Percentiles rank a stretch among this genome's conserved stretches.
Conservation (phyloP, 2,797 vertebrate genomes). For the Xiphorhynchus erythropygius region DNA sequence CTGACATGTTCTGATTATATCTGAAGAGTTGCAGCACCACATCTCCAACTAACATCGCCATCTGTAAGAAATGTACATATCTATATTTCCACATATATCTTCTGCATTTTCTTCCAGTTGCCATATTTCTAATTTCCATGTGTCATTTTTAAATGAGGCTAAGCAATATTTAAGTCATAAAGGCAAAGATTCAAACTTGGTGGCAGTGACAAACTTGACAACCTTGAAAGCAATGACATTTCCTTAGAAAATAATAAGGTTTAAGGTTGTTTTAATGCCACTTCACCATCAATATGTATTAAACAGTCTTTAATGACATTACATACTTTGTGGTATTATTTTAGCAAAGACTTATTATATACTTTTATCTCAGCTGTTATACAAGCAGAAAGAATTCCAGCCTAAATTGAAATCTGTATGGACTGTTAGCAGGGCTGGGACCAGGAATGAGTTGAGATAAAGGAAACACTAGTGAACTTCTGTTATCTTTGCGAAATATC, state of each 20-base stretch:
- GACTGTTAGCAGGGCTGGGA: not conserved
- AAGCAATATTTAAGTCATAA: not conserved
- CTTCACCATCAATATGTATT: not conserved
- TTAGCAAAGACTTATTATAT: not conserved
- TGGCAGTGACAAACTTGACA: not conserved
- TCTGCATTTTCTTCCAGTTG: not conserved
- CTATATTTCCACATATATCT: not conserved
- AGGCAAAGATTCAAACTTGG: not conserved
- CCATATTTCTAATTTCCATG: not conserved
- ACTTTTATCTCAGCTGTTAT: not conserved
- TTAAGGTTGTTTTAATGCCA: not conserved
- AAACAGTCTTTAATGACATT: not conserved
- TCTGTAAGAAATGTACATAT: not conserved
- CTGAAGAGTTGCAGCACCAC: not conserved
- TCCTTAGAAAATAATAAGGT: not conserved
- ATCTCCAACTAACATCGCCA: not conserved
- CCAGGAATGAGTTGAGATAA: not conserved
- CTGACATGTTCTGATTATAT: not conserved
- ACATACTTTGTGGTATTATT: not conserved
- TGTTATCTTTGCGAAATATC: not conserved
- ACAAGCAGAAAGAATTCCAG: not conserved
- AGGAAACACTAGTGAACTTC: not conserved
- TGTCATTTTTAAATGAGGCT: not conserved
- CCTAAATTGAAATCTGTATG: not conserved
- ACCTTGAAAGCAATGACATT: conserved; percentile 5